Base-by-base conservation (phyloP, 2,888 invertebrate species). In the Trichopoda pennipes region DNA sequence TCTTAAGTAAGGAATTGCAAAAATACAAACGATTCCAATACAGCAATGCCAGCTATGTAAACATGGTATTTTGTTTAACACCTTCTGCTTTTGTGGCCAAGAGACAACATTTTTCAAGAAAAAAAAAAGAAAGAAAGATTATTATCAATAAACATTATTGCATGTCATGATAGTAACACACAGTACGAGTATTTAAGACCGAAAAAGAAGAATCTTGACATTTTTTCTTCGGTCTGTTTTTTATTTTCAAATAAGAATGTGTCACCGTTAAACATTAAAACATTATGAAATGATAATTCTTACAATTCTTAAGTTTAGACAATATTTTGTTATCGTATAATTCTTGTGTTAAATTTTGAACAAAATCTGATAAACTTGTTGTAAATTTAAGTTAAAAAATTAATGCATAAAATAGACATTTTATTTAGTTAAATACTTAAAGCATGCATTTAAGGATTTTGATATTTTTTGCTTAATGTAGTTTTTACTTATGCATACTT, bases 91-190 rank as follows among this genome's bases (percentile, higher is more conserved):
- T 44, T 56, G 53, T 53, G 49, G 32, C 61, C 60, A 75, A 70
- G 51, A 64, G 58, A 61, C 53, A 42, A 53, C 56, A 56, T 23
- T 32, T 42, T 32, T 53, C 28, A 61, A 58, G 12, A n/a, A 61
- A 23, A 35, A 49, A 56, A 16, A 53, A 47, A 66, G 23, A 38
- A 64, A 47, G 56, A 60, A 38, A 78, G 82, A 82, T 82, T 79
- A 56, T 75, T 82, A 82, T 82, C 82, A 79, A 77, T 56, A 81
- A 82, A 82, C 82, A 82, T 79, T 79, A 82, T 82, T 82, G 79
- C 82, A 82, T 82, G 82, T 82, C 82, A 82, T 70, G 79, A 79
- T 82, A 56, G 63, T 66, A 68, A 73, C 56, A 61, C 55, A 19
- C 32, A 69, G 44, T 69, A 23, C 42, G 23, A 51, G 35, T 51